Evolutionary conservation across 2,888 invertebrate species (phyloP).

Genomic region (Nomada hirtipes): DNA sequence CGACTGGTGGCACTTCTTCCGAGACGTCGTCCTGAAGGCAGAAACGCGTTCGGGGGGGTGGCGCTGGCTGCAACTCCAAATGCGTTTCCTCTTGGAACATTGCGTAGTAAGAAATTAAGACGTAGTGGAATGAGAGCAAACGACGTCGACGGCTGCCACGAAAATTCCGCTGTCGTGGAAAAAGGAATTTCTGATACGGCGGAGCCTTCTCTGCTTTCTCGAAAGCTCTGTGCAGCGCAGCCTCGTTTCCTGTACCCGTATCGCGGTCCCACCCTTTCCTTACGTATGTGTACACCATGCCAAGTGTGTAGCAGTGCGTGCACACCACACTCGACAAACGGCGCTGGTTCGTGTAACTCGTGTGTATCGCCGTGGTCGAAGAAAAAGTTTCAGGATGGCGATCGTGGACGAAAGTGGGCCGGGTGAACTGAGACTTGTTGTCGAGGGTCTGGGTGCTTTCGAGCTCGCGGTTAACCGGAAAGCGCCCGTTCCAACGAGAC

Average conservation of each 20-base stretch:
- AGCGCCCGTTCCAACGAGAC: slow-evolving; percentile 64
- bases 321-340: not conserved
- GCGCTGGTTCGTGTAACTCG: not conserved
- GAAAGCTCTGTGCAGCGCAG: slow-evolving; percentile 49
- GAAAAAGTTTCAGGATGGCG: slow-evolving; percentile 67
- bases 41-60: slow-evolving; percentile 38
- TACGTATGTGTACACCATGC: not conserved
- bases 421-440: slow-evolving; percentile 65
- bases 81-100: slow-evolving; percentile 37
- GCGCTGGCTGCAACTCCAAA: slow-evolving; percentile 18
- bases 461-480: slow-evolving; percentile 75
- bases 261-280: slow-evolving; percentile 32
- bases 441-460: slow-evolving; percentile 64
- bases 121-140: slow-evolving; percentile 11
- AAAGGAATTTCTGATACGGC: slow-evolving; percentile 67
- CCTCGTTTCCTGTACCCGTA: slow-evolving; percentile 55
- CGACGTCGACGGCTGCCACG: slow-evolving; percentile 15
- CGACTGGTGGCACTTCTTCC: not conserved
- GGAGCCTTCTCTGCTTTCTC: slow-evolving; percentile 30
- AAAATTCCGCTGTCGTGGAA: slow-evolving; percentile 52
- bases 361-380: slow-evolving; percentile 27
- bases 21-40: slow-evolving; percentile 14
- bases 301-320: not conserved
- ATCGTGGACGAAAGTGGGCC: slow-evolving; percentile 64
- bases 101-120: slow-evolving; percentile 64